Evolutionary conservation across 92 coral and sea anemone species (phyloP), one percentile per base, ranked within the genome.

Genomic region (Parazoanthus swiftii): DNA sequence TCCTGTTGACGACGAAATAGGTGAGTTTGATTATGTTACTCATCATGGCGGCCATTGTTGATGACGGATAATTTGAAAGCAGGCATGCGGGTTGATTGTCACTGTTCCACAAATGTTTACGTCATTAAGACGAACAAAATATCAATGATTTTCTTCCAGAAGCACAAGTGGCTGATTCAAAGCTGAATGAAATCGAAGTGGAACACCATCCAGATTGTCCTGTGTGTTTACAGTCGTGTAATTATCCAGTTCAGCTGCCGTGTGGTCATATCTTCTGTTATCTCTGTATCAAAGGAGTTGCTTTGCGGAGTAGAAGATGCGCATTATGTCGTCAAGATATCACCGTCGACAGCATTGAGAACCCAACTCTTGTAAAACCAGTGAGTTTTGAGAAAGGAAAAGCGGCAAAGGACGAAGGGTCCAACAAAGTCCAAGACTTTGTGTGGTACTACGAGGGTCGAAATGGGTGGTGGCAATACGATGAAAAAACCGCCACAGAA

Each of bases 391-490:
- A 80, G 77, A 81, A 82, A 18, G 89, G 20, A 44, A 86, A 77
- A 76, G 86, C 80, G 36, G 66, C n/a, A 35, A 86, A 86, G 70
- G 85, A 50, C 18, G 93, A 89, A 21, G 87, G 81, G 66, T 50
- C 80, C 5, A 77, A 75, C 1, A 87, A 85, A 74, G 85, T 50
- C 14, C 80, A 81, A 13, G 97, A 90, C 8, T 97, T 90, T 85
- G 92, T 92, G 10, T 97, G 99, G 99, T 97, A 91, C 59, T 97
- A 97, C 79, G 99, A 97, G 89, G 99, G 99, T 21, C 96, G 99
- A 15, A 97, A 97, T 86, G 99, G 99, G 33, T 97, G 99, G 99
- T 97, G 99, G 99, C 94, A 93, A 15, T 97, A 97, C 87, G 99
- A 97, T 44, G 98, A 95, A 43, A 95, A 94, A 50, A 95, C 98